A percentile compares a stretch with the other conserved stretches of the same genome.
Evolutionary conservation across 2,888 invertebrate genomes (phyloP).

Genomic region (Siphonodentalium dalli): DNA sequence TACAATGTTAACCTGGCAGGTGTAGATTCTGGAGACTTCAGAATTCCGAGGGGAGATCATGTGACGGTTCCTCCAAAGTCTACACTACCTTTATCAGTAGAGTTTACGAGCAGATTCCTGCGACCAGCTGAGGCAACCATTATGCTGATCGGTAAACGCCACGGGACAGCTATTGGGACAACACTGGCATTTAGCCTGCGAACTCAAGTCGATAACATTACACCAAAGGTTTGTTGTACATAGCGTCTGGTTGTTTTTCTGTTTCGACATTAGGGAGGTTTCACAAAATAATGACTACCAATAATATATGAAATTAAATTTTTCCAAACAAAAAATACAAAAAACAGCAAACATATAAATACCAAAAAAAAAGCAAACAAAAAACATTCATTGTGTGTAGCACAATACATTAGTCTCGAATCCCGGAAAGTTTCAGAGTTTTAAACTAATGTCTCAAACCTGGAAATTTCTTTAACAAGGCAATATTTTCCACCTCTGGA

Average conservation of each 20-base stretch:
- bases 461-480: too few relatives aligned
- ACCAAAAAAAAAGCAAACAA: too few relatives aligned
- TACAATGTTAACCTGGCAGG: conserved; percentile 62
- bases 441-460: too few relatives aligned
- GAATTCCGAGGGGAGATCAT: conserved; percentile 54
- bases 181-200: conserved; percentile 60
- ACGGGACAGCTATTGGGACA: conserved; percentile 55
- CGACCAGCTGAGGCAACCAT: conserved; percentile 60
- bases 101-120: conserved; percentile 55
- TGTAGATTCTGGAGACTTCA: conserved; percentile 58
- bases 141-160: conserved; percentile 56
- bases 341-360: too few relatives aligned
- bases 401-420: too few relatives aligned
- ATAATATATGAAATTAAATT: too few relatives aligned
- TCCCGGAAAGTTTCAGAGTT: too few relatives aligned
- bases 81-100: conserved; percentile 43
- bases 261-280: not conserved
- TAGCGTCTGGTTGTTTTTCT: not conserved
- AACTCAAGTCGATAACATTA: conserved; percentile 59
- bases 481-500: too few relatives aligned
- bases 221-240: conserved; percentile 52
- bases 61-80: conserved; percentile 59
- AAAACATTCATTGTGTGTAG: too few relatives aligned
- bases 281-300: not conserved
- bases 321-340: too few relatives aligned